Base-by-base conservation (phyloP, 2,888 invertebrate genomes). In the Drosophila incognita region DNA sequence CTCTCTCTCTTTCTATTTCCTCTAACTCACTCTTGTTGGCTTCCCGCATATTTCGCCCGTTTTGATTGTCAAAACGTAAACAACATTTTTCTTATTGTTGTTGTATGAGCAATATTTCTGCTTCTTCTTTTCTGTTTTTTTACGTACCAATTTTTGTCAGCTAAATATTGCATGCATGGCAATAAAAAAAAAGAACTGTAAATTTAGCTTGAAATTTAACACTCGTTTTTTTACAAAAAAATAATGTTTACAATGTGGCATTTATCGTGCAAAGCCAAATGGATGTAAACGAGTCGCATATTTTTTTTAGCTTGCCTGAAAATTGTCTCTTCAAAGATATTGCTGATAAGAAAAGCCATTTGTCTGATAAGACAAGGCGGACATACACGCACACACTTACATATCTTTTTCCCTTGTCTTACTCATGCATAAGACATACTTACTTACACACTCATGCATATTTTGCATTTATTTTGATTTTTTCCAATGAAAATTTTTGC, bases 11-110 rank as follows among this genome's bases (percentile, higher is more conserved):
- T 13, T 49, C 18, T 18, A 27, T 18, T 49, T 49, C 18, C 10
- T n/a, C 36, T 11, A 24, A 15, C 56, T 74, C 48, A 38, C 60
- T 18, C 35, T 46, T 31, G 10, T 24, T 42, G 31, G 42, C 63
- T 51, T 15, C 58, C 33, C 57, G 40, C 51, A 56, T 61, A 58
- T 73, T 82, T 89, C 68, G 62, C 69, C 61, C 80, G 72, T 54
- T 84, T 79, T 54, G 64, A 78, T 80, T 82, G 88, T 63, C 57
- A 69, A 85, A 89, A 85, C 75, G 87, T 85, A 85, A 85, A 85
- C 85, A 85, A 89, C 89, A 78, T 87, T 85, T 87, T 82, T 71
- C 60, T 66, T 64, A 31, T 49, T 60, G 49, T 64, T 67, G 35
- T 65, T 73, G 59, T 60, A 40, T 51, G 68, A n/a, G 53, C 56